phyloP scores from a whole-genome alignment of 2,113 vertebrate genomes.

The Anguilla rostrata region DNA sequence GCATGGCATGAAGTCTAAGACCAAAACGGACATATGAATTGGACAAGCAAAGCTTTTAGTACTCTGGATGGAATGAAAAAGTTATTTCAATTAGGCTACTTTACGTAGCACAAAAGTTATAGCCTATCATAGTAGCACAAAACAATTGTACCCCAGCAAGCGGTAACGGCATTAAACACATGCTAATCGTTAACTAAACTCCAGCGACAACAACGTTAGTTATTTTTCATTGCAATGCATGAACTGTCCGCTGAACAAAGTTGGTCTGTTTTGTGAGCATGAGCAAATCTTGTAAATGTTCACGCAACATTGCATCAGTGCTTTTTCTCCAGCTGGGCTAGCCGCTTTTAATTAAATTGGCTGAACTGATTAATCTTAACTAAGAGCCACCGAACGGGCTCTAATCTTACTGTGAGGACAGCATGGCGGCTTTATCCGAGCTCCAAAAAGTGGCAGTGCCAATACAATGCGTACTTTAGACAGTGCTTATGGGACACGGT shows the following conservation, averaged over 20 bases:
- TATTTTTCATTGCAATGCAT: not conserved
- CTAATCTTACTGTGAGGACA: too few relatives aligned
- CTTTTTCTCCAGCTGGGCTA: not conserved
- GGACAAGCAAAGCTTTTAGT: conserved; percentile 62
- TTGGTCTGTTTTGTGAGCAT: not conserved
- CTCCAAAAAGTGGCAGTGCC: too few relatives aligned
- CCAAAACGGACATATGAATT: conserved; percentile 54
- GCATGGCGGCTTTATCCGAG: too few relatives aligned
- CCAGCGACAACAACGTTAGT: not conserved
- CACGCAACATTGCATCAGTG: not conserved
- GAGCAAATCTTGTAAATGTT: too few relatives aligned
- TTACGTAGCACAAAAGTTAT: conserved; percentile 68
- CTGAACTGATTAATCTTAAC: not conserved
- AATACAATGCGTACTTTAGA: too few relatives aligned
- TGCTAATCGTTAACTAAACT: not conserved
- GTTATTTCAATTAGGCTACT: conserved; percentile 66
- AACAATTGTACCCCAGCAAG: conserved; percentile 22
- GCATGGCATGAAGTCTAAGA: not conserved
- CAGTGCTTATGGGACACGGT: too few relatives aligned
- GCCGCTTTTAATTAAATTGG: not conserved
- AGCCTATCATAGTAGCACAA: conserved; percentile 66
- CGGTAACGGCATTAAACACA: conserved; percentile 59
- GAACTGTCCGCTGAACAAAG: not conserved
- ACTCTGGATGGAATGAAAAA: conserved; percentile 66
- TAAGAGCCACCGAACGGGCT: too few relatives aligned